A percentile compares a stretch with the other conserved stretches of the same genome.
phyloP scores from a whole-genome alignment of 2,797 vertebrate genomes.

The Sebastolobus altivelis region DNA sequence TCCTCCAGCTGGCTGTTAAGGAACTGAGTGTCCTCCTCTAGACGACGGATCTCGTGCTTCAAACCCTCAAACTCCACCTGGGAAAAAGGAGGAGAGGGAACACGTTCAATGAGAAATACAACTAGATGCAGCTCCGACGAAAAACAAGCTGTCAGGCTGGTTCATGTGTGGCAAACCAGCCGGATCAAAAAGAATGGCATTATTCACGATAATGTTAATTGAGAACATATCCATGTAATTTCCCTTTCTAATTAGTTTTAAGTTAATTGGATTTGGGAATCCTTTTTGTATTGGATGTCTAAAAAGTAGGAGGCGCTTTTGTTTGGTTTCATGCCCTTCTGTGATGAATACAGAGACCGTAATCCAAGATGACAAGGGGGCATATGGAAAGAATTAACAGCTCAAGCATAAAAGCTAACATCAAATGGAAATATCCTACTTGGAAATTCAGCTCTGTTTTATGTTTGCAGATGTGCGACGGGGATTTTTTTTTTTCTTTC shows the following conservation, averaged over 20 bases:
- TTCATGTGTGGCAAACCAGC: slow-evolving; percentile 15
- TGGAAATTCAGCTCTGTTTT: slow-evolving; percentile 25
- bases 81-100: slow-evolving; percentile 1
- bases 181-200: slow-evolving; percentile 9
- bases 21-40: slow-evolving; percentile 94
- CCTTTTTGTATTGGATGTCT: slow-evolving; percentile 19
- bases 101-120: not conserved
- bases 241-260: slow-evolving; percentile 35
- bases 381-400: slow-evolving; percentile 33
- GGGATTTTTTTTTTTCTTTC: not conserved
- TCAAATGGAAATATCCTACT: slow-evolving; percentile 36
- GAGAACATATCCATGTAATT: slow-evolving; percentile 38
- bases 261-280: slow-evolving; percentile 43
- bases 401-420: slow-evolving; percentile 25
- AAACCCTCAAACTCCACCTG: slow-evolving; percentile 97
- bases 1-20: slow-evolving; percentile 96
- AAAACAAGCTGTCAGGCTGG: not conserved
- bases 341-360: slow-evolving; percentile 30
- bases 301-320: slow-evolving; percentile 23
- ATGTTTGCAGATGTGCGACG: slow-evolving; percentile 20
- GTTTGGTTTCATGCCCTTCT: slow-evolving; percentile 29
- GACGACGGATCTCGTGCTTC: slow-evolving; percentile 95
- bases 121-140: not conserved
- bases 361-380: slow-evolving; percentile 17
- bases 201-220: slow-evolving; percentile 25